Percentiles rank a stretch among this genome's conserved stretches.
Evolutionary conservation across 2,113 vertebrate species (phyloP).

Genomic region (Arvicanthis niloticus): DNA sequence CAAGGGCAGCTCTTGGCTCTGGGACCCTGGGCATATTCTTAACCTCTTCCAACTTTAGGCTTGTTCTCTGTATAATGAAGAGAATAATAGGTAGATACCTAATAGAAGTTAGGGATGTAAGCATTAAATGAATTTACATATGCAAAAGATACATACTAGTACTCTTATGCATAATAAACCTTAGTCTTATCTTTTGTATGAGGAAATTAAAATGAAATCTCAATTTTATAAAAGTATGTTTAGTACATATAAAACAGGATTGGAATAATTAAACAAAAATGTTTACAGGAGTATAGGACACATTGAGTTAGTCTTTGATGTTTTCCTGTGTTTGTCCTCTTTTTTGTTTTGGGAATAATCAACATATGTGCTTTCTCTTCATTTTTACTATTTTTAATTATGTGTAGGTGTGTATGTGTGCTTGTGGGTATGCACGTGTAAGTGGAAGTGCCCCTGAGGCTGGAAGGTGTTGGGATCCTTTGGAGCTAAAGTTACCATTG

Average conservation of each 20-base stretch:
- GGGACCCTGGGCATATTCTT: conserved; percentile 20
- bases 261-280: conserved; percentile 22
- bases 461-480: not conserved
- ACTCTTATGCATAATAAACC: conserved; percentile 22
- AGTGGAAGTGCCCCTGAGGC: not conserved
- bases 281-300: not conserved
- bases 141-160: not conserved
- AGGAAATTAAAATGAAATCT: conserved; percentile 18
- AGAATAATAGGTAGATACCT: not conserved
- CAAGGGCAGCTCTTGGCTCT: not conserved
- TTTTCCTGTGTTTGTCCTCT: not conserved
- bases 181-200: conserved; percentile 37
- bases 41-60: conserved; percentile 7
- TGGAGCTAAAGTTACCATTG: too few relatives aligned
- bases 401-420: not conserved
- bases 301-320: not conserved
- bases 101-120: not conserved
- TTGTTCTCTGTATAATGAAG: not conserved
- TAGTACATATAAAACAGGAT: not conserved
- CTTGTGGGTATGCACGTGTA: not conserved
- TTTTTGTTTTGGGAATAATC: not conserved
- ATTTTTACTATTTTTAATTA: not conserved
- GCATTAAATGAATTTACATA: not conserved
- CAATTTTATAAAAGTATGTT: conserved; percentile 40
- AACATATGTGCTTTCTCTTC: not conserved